phyloP scores from a whole-genome alignment of 2,888 invertebrate genomes.

The Nasonovia ribisnigri region DNA sequence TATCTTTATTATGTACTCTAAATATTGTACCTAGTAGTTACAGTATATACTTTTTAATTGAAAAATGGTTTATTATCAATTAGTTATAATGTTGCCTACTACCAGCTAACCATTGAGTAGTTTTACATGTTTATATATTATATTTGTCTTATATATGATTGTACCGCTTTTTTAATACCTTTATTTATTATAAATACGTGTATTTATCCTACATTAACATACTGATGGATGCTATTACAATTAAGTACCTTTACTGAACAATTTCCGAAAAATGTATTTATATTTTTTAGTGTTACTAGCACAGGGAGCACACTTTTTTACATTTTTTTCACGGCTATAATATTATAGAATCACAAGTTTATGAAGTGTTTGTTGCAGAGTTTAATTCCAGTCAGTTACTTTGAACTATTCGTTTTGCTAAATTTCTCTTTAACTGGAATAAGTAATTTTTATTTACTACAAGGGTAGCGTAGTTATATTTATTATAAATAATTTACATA shows the following conservation, averaged over 20 bases:
- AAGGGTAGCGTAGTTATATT: background rate
- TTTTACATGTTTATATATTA: no score
- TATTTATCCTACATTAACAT: background rate
- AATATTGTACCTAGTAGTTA: background rate
- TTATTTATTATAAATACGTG: background rate
- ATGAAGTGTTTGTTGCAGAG: background rate
- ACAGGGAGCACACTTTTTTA: background rate
- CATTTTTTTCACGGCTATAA: background rate
- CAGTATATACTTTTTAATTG: background rate
- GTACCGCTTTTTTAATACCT: no score
- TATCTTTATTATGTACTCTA: background rate
- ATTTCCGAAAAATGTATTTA: background rate
- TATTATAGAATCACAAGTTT: background rate
- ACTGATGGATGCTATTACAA: background rate
- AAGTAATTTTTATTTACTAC: background rate
- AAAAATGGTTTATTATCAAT: background rate
- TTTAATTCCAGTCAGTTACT: no score
- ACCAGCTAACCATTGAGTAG: background rate
- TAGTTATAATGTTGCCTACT: background rate
- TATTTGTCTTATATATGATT: no score
- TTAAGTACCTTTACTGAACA: background rate
- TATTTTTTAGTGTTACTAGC: background rate
- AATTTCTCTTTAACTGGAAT: background rate
- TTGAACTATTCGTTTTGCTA: background rate
- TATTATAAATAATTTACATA: background rate